A percentile compares a stretch with the other conserved stretches of the same genome.
These are phyloP conservation scores for Sarotherodon lohbergeri DNA, from an alignment of 2,113 vertebrate genomes.

Conservation along the genomic window DNA sequence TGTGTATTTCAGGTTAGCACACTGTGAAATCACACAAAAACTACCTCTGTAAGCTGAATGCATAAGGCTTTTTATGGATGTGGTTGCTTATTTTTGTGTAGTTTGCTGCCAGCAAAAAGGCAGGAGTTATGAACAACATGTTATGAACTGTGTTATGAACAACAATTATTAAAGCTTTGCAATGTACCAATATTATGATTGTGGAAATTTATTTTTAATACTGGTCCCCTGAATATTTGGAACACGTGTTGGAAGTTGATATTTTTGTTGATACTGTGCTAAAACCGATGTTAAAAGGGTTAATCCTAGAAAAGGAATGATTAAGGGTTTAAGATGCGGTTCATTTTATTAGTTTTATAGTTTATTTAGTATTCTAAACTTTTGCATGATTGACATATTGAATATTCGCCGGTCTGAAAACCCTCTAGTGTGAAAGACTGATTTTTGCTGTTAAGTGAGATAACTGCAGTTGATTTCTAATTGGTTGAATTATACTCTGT, in stretches of 20 bases:
- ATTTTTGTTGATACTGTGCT: neutral
- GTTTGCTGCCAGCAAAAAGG: neutral
- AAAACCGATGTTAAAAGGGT: neutral
- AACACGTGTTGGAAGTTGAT: neutral
- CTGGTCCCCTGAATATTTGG: neutral
- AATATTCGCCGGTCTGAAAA: neutral
- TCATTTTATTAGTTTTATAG: neutral
- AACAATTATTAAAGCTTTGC: neutral
- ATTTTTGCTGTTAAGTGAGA: neutral
- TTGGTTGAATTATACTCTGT: neutral
- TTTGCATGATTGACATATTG: neutral
- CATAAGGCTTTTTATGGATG: neutral
- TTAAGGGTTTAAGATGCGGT: neutral
- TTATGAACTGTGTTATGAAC: neutral
- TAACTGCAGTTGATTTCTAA: neutral
- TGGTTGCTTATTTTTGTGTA: neutral
- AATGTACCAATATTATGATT: neutral
- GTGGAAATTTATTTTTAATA: neutral
- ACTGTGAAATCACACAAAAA: neutral
- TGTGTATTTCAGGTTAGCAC: neutral
- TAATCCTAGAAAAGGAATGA: neutral
- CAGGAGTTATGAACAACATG: neutral
- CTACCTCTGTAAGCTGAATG: neutral
- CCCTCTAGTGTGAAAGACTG: neutral
- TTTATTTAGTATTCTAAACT: neutral